Evolutionary conservation across 2,888 invertebrate genomes (phyloP), one percentile per base, ranked within the genome.

Genomic region (Poecilus cupreus): DNA sequence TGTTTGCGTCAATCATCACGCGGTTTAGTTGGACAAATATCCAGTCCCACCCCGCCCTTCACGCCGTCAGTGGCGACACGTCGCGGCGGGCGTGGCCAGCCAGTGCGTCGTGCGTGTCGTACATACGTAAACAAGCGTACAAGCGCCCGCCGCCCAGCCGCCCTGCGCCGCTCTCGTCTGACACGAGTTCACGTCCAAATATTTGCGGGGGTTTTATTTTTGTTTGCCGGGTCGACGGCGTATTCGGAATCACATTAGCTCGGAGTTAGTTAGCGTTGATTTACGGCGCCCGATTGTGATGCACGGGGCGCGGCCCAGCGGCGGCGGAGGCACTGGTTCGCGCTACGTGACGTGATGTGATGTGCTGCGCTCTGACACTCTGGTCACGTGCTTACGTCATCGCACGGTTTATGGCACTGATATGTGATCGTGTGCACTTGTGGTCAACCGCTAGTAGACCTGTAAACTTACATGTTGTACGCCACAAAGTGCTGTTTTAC

Each of bases 221-320:
- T 79, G 79, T 79, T 68, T 79, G 79, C 51, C 16, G 79, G 79
- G 49, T 51, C 68, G 68, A 32, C 72, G 26, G 54, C 54, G 54
- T 80, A 80, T 80, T 80, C 54, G 80, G 43, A 80, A 80, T 80
- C 72, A 80, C 72, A 80, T 80, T 80, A 80, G 80, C 72, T 20
- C 26, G 54, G 72, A 80, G 80, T 80, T 80, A 80, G 80, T 80
- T 80, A 80, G 80, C 80, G 80, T 80, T 80, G 80, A 80, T 80
- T 80, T 80, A 80, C 80, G 72, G 79, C 54, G 79, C 39, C 24
- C 72, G 72, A 72, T 80, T 80, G 80, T 80, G 43, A 80, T 80
- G 51, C 80, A 80, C 51, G 54, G 80, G 54, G 72, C 46, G 78
- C 75, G 64, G 18, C 5, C 37, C 16, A 22, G 76, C 43, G 37